phyloP scores from a whole-genome alignment of 2,797 vertebrate genomes.

The Tachyglossus aculeatus region DNA sequence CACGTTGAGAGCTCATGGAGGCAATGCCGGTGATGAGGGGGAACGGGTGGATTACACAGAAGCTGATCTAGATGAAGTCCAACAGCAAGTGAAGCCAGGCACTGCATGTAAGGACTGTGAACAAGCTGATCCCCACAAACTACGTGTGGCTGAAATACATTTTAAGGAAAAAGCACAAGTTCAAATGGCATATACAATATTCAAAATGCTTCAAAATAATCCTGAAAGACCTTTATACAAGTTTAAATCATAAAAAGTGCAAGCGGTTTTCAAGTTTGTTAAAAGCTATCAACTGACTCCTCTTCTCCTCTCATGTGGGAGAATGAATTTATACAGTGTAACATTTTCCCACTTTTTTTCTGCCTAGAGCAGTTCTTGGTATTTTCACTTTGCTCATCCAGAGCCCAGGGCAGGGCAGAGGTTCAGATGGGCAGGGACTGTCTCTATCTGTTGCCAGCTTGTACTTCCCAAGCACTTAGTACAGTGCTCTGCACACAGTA shows the following conservation, averaged over 20 bases:
- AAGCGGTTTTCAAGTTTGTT: no score
- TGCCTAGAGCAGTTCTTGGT: no score
- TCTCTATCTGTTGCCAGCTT: no score
- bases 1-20: slow-evolving; percentile 82
- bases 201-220: background rate
- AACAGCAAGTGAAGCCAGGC: slow-evolving; percentile 92
- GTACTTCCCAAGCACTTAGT: no score
- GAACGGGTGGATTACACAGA: slow-evolving; percentile 85
- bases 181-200: background rate
- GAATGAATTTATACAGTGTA: background rate
- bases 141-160: slow-evolving; percentile 85
- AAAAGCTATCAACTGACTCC: no score
- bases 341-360: background rate
- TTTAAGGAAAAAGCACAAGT: background rate
- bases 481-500: no score
- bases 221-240: slow-evolving; percentile 15
- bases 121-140: slow-evolving; percentile 97
- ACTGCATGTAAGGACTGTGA: slow-evolving; percentile 98
- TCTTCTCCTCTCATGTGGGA: slow-evolving; percentile 4
- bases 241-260: no score
- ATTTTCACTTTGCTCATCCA: no score
- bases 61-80: slow-evolving; percentile 92
- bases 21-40: slow-evolving; percentile 83
- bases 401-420: no score
- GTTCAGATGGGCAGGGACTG: no score